Conservation (phyloP, 2,888 invertebrate genomes). For the Dryocosmus kuriphilus region DNA sequence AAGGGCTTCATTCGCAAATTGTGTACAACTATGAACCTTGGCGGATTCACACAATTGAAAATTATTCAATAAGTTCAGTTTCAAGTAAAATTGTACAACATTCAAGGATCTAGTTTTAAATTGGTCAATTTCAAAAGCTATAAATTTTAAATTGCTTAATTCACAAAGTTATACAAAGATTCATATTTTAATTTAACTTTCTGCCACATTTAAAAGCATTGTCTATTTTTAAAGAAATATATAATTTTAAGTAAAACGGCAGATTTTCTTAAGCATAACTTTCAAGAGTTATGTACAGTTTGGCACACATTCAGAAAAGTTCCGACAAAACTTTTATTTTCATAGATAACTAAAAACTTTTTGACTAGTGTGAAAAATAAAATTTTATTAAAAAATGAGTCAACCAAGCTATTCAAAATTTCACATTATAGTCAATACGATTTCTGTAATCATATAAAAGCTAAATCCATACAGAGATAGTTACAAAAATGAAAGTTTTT, state of each 20-base stretch:
- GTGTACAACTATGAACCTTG: no score
- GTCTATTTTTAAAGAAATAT: background rate
- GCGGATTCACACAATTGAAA: no score
- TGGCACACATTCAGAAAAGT: slow-evolving; percentile 1
- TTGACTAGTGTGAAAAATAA: background rate
- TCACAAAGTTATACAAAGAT: no score
- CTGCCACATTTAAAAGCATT: background rate
- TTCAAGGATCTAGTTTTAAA: no score
- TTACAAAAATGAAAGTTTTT: background rate
- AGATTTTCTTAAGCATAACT: background rate
- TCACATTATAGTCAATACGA: background rate
- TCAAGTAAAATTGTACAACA: no score
- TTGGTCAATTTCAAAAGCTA: no score
- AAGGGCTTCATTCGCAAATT: no score
- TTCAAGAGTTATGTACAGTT: background rate
- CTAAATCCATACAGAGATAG: background rate
- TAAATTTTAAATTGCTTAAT: no score
- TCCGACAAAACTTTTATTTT: background rate
- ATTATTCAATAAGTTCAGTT: no score
- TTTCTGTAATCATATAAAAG: background rate
- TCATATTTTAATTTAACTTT: background rate
- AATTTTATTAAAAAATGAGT: background rate
- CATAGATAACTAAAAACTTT: background rate
- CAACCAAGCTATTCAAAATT: background rate
- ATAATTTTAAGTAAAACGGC: background rate